Base-by-base conservation (phyloP, 2,888 invertebrate species). In the Pseudococcus longispinus region DNA sequence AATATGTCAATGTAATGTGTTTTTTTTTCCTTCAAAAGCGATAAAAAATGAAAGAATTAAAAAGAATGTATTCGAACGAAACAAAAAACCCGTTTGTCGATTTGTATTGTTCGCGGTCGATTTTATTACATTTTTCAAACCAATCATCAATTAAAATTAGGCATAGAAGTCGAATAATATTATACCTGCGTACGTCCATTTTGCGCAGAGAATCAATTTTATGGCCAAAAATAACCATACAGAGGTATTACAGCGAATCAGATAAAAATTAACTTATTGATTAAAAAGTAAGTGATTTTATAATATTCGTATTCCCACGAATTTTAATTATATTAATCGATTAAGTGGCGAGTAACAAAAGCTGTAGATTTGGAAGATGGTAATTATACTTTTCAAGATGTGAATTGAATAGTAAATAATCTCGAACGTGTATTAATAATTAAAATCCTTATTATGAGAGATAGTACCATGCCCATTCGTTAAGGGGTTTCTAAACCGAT, bases 381-480 rank as follows among this genome's bases (percentile, higher is more conserved):
- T 77, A 32, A 37, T 77, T 32, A 84, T 84, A 84, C 65, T 84
- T 84, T 84, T 84, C 60, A 13, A 65, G 37, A 13, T 32, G 55
- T 84, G 26, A 84, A 84, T 60, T 84, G 29, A 84, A 84, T 70
- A 70, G 70, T 84, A 83, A 55, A 82, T 82, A 51, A 84, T 84
- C 84, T 20, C 23, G 55, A 84, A 60, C 84, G 37, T 60, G 23
- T 42, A 85, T 85, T 70, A 85, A 37, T 85, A 85, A 85, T 85
- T 85, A 85, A 85, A 85, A 85, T 85, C 37, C 44, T 85, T 60
- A 80, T 80, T 20, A 51, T 37, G 60, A 55, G 65, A 70, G 85
- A 42, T 85, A 85, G 37, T 70, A 65, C 65, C 85, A 70, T 60
- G 77, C 42, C 29, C 42, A 80, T 37, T 20, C 23, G 77, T 80